Evolutionary conservation across 2,797 vertebrate species (phyloP).

Genomic region (Sebastes steindachneri): DNA sequence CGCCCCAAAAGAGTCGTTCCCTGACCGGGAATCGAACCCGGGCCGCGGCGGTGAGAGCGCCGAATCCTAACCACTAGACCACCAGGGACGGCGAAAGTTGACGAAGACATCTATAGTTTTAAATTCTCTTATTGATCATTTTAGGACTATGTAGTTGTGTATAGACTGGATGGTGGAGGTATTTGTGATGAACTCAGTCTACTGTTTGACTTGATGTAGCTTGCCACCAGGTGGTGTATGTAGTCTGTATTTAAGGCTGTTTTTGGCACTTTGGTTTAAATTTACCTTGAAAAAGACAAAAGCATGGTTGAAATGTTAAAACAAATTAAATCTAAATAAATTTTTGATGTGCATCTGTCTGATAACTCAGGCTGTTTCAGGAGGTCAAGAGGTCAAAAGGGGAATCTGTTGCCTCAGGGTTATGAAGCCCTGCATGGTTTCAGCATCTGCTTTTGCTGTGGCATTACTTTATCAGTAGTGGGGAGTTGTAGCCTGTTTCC

Average conservation of each 20-base stretch:
- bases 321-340: rapidly evolving
- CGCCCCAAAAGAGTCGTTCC: conserved; percentile 25
- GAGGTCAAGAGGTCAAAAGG: too few relatives aligned
- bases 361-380: too few relatives aligned
- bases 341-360: too few relatives aligned
- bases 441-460: too few relatives aligned
- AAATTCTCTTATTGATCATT: not conserved
- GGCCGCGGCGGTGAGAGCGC: conserved; percentile 75
- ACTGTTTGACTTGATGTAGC: not conserved
- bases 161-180: not conserved
- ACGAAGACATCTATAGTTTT: rapidly evolving
- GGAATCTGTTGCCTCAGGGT: too few relatives aligned
- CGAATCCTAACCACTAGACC: conserved; percentile 85
- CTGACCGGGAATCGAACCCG: conserved; percentile 76
- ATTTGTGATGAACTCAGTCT: not conserved
- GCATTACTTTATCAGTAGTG: too few relatives aligned
- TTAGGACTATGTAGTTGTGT: too few relatives aligned
- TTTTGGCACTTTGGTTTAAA: not conserved
- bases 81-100: conserved; percentile 12
- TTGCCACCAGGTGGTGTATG: conserved; percentile 19
- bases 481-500: too few relatives aligned
- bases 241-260: not conserved
- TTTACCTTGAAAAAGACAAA: not conserved
- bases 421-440: too few relatives aligned
- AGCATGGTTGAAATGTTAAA: not conserved